phyloP scores from a whole-genome alignment of 2,888 invertebrate species.

The Agrotis puta region DNA sequence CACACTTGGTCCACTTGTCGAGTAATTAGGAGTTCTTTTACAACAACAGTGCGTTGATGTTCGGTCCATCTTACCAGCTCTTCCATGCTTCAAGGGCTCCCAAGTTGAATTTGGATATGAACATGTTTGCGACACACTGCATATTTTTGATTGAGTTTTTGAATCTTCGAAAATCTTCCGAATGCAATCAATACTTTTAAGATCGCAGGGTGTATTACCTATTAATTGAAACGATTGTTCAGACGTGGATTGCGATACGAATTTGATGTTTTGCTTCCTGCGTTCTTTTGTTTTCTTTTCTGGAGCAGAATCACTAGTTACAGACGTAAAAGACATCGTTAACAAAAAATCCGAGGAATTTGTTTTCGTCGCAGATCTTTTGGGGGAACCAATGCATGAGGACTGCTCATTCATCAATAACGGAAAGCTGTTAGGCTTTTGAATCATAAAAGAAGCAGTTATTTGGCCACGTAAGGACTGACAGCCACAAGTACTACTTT shows the following conservation, averaged over 20 bases:
- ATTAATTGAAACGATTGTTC: slow-evolving; percentile 1
- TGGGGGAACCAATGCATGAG: neutral
- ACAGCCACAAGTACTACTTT: neutral
- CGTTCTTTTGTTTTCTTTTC: neutral
- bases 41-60: no score
- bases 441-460: neutral
- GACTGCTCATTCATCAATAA: neutral
- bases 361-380: neutral
- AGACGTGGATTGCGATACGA: slow-evolving; percentile 2
- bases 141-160: neutral
- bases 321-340: neutral
- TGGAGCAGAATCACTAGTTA: neutral
- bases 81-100: neutral
- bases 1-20: no score
- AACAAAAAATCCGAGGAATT: neutral
- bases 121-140: neutral
- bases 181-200: slow-evolving; percentile 15
- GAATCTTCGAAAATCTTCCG: neutral
- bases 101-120: neutral
- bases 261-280: neutral
- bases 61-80: neutral
- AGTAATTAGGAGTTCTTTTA: no score
- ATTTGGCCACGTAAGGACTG: no score
- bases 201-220: no score
- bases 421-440: neutral